Percentiles rank a stretch among this genome's conserved stretches.
These are phyloP conservation scores for Auanema sp. DNA, from an alignment of 2,888 invertebrate species.

Conservation along the genomic window DNA sequence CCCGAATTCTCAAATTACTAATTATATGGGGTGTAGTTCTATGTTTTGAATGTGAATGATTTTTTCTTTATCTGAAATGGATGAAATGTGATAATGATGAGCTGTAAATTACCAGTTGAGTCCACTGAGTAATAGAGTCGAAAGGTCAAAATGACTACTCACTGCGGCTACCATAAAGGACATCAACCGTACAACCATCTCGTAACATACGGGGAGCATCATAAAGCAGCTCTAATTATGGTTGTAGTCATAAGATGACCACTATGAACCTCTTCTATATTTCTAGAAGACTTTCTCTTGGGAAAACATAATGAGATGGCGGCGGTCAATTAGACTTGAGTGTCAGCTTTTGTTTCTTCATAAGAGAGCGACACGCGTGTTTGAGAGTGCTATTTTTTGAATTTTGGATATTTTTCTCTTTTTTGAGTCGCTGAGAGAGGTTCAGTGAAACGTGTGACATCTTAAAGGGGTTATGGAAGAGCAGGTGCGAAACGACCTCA, in stretches of 20 bases:
- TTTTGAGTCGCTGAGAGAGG: not conserved
- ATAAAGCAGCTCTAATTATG: conserved; percentile 24
- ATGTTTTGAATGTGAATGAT: no score
- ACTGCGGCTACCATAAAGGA: conserved; percentile 11
- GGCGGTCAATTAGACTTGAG: conserved; percentile 1
- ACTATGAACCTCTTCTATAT: not conserved
- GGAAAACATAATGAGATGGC: conserved; percentile 1
- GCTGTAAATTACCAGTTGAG: conserved; percentile 16
- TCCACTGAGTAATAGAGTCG: conserved; percentile 19
- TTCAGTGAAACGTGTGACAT: not conserved
- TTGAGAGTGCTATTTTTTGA: not conserved
- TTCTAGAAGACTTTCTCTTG: conserved; percentile 1
- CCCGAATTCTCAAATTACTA: no score
- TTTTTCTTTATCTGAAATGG: no score
- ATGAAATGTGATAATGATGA: conserved; percentile 10
- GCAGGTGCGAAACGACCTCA: conserved; percentile 16
- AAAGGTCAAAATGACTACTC: conserved; percentile 12
- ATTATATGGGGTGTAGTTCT: no score
- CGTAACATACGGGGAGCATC: conserved; percentile 24
- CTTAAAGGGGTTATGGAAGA: conserved; percentile 7
- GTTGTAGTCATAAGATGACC: conserved; percentile 4
- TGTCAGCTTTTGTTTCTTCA: not conserved
- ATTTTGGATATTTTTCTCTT: not conserved
- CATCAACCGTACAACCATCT: not conserved
- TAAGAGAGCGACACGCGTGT: conserved; percentile 1